phyloP scores from a whole-genome alignment of 2,797 vertebrate genomes.

The Scolopax bukidnonensis region DNA sequence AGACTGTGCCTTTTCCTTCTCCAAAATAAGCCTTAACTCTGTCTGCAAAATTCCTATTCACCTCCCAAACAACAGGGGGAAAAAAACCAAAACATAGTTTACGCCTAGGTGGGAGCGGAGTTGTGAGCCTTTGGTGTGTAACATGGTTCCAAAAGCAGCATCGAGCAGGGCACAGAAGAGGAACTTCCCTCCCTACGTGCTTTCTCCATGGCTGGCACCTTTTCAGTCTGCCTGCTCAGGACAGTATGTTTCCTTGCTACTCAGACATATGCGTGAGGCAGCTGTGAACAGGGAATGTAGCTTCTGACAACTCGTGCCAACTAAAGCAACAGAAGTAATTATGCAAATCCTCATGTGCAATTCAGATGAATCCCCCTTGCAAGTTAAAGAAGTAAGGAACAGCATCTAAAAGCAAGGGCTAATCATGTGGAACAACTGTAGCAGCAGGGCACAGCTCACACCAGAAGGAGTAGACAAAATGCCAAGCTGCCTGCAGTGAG shows the following conservation, averaged over 20 bases:
- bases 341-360: background rate
- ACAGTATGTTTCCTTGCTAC: background rate
- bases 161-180: background rate
- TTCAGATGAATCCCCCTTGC: background rate
- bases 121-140: background rate
- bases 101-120: too few relatives aligned
- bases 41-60: background rate
- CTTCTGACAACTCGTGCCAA: background rate
- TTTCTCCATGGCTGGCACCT: background rate
- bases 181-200: background rate
- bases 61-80: background rate
- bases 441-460: background rate
- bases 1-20: background rate
- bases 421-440: accelerated
- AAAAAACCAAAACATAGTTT: background rate
- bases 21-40: background rate
- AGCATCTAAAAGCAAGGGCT: background rate
- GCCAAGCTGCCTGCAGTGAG: background rate
- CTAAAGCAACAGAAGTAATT: background rate
- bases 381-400: background rate
- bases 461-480: background rate
- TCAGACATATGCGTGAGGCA: background rate
- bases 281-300: background rate
- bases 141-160: background rate
- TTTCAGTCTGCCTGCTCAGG: background rate